Base-by-base conservation (phyloP, 2,888 invertebrate species). In the Choristoneura rosaceana region DNA sequence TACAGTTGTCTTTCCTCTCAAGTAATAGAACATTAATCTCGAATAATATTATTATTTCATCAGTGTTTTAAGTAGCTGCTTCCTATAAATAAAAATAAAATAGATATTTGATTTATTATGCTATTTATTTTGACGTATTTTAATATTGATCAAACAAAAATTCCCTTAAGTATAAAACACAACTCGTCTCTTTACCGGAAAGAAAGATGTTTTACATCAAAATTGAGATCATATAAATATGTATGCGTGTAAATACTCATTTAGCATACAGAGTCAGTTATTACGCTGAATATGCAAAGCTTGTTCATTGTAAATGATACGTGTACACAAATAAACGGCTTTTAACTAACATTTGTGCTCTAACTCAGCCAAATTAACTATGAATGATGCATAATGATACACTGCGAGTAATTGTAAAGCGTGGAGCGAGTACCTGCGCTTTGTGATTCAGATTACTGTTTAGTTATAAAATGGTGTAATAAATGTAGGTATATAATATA, bases 381-480 rank as follows among this genome's bases (percentile, higher is more conserved):
- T 59, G 59, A 71, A 71, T 63, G 68, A 55, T 34, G 67, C 47
- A 58, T 71, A 63, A 71, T 71, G 8, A 71, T 55, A 71, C 38
- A 45, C 17, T 14, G 15, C n/a, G 52, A 52, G 55, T 52, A 55
- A 55, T 55, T 12, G 25, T 55, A 55, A 25, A 55, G 8, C 9
- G 50, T 15, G 4, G 15, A 25, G 25, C 25, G 12, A 55, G 25
- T 10, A 12, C 52, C 38, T 8, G 12, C 43, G 9, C 43, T 52
- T 17, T 25, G 55, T 10, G 52, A 10, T 25, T 52, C 50, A 3
- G 55, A 25, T 25, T 55, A 25, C 25, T 4, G 55, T 55, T 25
- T 15, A 52, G 15, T 25, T 55, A 25, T 25, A 10, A 25, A 15
- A 55, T 55, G 8, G 12, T 25, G 8, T 55, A n/a, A 55, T 4